These are phyloP conservation scores for Zaprionus africanus DNA, from an alignment of 1,140 invertebrate species.

Conservation along the genomic window DNA sequence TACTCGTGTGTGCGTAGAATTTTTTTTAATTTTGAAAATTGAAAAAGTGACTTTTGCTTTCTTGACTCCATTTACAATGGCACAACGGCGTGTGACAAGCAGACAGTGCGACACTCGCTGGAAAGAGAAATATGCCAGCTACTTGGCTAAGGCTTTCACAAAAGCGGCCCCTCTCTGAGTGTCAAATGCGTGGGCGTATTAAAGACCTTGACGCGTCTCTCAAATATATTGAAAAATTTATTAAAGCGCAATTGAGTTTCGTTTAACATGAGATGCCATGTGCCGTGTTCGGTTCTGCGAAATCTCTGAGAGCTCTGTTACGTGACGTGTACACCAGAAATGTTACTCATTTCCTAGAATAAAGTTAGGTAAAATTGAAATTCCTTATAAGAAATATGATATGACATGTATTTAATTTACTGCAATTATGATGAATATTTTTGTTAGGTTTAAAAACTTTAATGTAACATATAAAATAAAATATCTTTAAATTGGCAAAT, in stretches of 20 bases:
- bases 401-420: not conserved
- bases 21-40: conserved; percentile 82
- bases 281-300: conserved; percentile 3
- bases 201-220: conserved; percentile 18
- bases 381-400: not conserved
- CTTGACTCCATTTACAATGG: conserved; percentile 59
- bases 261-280: conserved; percentile 8
- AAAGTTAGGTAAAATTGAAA: conserved; percentile 16
- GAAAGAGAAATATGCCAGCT: not conserved
- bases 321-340: not conserved
- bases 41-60: conserved; percentile 84
- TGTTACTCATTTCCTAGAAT: not conserved
- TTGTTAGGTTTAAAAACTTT: too few relatives aligned
- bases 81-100: conserved; percentile 44
- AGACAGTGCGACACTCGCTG: conserved; percentile 29
- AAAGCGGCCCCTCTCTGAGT: conserved; percentile 3
- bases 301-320: conserved; percentile 10
- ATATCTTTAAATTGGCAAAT: not conserved
- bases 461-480: not conserved
- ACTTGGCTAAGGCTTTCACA: conserved; percentile 8
- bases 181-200: conserved; percentile 24
- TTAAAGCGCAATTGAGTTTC: conserved; percentile 45
- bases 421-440: not conserved
- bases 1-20: conserved; percentile 77
- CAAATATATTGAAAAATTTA: conserved; percentile 43